Conservation (phyloP, 2,113 vertebrate genomes). For the Archilochus colubris region DNA sequence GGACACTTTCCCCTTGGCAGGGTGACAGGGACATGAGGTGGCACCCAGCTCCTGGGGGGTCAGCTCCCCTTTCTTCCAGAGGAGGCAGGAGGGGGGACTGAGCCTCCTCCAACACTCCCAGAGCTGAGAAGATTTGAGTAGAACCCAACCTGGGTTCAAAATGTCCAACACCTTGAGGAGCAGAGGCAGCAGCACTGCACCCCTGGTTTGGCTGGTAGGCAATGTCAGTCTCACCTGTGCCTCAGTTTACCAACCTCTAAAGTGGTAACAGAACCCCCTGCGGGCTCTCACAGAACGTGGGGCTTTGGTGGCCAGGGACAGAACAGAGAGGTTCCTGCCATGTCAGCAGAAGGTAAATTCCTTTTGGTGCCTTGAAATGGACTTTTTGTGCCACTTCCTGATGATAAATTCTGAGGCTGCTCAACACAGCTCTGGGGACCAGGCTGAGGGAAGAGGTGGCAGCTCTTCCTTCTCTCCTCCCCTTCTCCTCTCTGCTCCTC, state of each 20-base stretch:
- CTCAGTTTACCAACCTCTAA: neutral
- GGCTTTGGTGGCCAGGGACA: neutral
- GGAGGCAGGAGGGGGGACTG: neutral
- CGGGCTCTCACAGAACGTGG: neutral
- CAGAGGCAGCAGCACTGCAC: fast-evolving
- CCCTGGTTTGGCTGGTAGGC: neutral
- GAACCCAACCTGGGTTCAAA: neutral
- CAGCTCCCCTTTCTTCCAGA: neutral
- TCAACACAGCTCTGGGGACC: neutral
- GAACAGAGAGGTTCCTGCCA: neutral
- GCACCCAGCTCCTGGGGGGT: neutral
- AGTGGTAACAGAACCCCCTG: neutral
- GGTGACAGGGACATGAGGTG: neutral
- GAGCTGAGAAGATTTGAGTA: neutral
- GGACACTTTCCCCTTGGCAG: neutral
- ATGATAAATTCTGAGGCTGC: neutral
- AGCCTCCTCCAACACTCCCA: neutral
- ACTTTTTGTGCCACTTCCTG: neutral
- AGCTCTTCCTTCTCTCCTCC: neutral
- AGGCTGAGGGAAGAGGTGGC: neutral
- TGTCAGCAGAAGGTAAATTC: neutral
- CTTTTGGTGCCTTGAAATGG: neutral
- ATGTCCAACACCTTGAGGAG: neutral
- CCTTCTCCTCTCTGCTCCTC: neutral
- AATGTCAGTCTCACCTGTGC: neutral